These are phyloP conservation scores for Aricia artaxerxes DNA, from an alignment of 2,888 invertebrate genomes.

Conservation along the genomic window DNA sequence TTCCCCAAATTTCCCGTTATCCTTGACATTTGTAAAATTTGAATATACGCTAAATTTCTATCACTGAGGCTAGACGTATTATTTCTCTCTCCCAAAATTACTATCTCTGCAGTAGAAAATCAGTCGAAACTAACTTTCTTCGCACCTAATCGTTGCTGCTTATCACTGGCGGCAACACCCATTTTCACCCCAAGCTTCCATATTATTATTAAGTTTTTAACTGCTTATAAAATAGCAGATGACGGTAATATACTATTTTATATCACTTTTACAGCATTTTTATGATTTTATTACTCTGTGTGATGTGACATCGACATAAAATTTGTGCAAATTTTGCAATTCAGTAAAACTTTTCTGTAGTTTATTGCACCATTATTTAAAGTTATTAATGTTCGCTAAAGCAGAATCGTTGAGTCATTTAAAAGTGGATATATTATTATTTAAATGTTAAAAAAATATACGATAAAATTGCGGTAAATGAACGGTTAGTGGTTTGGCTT, in stretches of 20 bases:
- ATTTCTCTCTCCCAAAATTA: no score
- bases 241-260: not conserved
- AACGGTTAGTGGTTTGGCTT: no score
- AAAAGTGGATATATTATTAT: not conserved
- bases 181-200: not conserved
- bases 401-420: not conserved
- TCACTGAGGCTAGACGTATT: no score
- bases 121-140: no score
- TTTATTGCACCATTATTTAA: slow-evolving; percentile 1
- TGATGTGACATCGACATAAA: not conserved
- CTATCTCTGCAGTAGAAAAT: no score
- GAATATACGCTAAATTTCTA: no score
- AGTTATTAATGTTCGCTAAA: not conserved
- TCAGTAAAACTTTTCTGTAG: not conserved
- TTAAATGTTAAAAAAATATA: not conserved
- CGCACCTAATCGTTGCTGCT: no score
- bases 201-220: slow-evolving; percentile 8
- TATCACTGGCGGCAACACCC: no score
- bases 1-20: no score
- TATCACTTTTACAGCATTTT: slow-evolving; percentile 3
- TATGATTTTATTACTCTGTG: slow-evolving; percentile 5
- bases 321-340: slow-evolving; percentile 6
- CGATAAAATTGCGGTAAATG: not conserved
- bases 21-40: no score
- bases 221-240: slow-evolving; percentile 6